Percentiles rank a stretch among this genome's conserved stretches.
Conservation (phyloP, 2,797 vertebrate species). For the Catharus ustulatus region DNA sequence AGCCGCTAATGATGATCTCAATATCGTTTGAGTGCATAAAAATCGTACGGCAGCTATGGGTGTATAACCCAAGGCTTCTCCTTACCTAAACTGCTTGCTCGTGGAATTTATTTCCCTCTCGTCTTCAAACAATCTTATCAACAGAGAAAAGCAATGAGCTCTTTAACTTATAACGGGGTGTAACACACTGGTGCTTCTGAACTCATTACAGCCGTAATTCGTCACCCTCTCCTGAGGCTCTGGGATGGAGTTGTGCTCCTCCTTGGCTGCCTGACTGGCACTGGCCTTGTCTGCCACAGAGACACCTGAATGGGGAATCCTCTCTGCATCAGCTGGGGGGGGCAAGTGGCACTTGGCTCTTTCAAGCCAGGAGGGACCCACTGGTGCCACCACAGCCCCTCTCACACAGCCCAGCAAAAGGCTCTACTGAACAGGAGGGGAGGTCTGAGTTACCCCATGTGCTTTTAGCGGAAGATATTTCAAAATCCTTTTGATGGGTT, state of each 20-base stretch:
- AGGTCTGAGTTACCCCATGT: not conserved
- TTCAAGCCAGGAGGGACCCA: accelerated
- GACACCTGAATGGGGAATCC: accelerated
- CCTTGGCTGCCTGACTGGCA: not conserved
- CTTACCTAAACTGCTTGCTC: not conserved
- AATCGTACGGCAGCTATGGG: not conserved
- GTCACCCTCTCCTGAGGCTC: not conserved
- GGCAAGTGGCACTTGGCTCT: not conserved
- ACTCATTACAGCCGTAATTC: accelerated
- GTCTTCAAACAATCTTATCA: not conserved
- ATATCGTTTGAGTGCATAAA: constrained; percentile 20
- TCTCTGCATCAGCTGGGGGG: not conserved
- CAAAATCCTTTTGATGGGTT: not conserved
- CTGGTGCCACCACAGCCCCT: not conserved
- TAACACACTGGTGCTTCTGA: not conserved
- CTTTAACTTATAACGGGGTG: not conserved
- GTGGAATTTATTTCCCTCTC: constrained; percentile 12
- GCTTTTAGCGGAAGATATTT: not conserved
- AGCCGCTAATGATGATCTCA: constrained; percentile 55
- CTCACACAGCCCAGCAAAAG: no score
- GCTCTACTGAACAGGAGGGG: not conserved
- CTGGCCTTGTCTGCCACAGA: not conserved
- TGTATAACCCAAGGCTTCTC: not conserved
- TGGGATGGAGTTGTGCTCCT: not conserved
- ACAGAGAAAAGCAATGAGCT: not conserved